These are phyloP conservation scores for Lordiphosa andalusiaca DNA, from an alignment of 2,888 invertebrate species.

Conservation along the genomic window DNA sequence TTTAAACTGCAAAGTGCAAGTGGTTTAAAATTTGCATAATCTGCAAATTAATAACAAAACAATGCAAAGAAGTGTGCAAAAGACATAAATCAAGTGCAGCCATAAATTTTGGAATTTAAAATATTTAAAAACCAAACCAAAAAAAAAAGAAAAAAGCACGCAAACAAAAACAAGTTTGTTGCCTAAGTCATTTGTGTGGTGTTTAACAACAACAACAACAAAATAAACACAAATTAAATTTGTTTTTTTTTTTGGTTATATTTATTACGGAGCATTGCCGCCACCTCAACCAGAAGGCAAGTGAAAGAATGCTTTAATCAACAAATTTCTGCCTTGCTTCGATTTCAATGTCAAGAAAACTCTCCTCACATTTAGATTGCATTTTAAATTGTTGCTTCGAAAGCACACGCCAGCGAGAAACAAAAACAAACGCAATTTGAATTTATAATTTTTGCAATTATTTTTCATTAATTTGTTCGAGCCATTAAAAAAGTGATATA, in stretches of 20 bases:
- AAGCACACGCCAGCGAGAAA: constrained; percentile 3
- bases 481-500: constrained; percentile 62
- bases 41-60: constrained; percentile 36
- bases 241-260: constrained; percentile 35
- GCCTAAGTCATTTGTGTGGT: constrained; percentile 66
- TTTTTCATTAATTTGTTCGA: constrained; percentile 62
- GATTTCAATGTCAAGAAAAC: constrained; percentile 40
- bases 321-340: constrained; percentile 12
- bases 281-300: constrained; percentile 62
- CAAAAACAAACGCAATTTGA: constrained; percentile 57
- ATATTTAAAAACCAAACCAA: neutral
- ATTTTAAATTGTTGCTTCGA: constrained; percentile 7
- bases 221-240: constrained; percentile 23
- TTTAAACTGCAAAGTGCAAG: constrained; percentile 50
- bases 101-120: constrained; percentile 17
- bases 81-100: constrained; percentile 64
- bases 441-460: constrained; percentile 72
- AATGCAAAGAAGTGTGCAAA: constrained; percentile 58
- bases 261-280: constrained; percentile 27
- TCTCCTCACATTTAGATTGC: neutral
- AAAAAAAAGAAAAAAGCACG: constrained; percentile 20
- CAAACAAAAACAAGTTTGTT: constrained; percentile 61
- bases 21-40: constrained; percentile 38
- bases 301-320: constrained; percentile 36
- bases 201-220: constrained; percentile 31